Evolutionary conservation across 2,888 invertebrate genomes (phyloP), one percentile per base, ranked within the genome.

Genomic region (Cosmopolites sordidus): DNA sequence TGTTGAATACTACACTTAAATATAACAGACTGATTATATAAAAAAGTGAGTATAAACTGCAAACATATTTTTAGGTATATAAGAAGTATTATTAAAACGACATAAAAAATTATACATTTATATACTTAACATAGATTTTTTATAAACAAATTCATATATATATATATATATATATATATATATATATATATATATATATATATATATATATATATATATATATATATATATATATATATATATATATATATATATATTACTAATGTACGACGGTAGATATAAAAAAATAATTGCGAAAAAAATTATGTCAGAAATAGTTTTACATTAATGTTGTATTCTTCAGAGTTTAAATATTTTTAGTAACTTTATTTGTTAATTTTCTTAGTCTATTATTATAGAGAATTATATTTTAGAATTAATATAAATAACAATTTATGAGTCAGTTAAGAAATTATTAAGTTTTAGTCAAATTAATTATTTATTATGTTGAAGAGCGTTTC

Each of bases 11-110:
- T 22, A 22, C 22, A 22, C 22, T 22, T 27, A 43, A 12, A 30
- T 14, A 27, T 18, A 51, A 41, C 33, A 46, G 51, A 51, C 51
- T 51, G 51, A 51, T 11, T 45, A 29, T 30, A n/a, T 37, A 51
- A 9, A 42, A 49, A 33, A 41, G 18, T n/a, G 45, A 46, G 48
- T 42, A 37, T 40, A 42, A 51, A 51, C 12, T 37, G 46, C 45
- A 46, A 45, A 51, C 45, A 46, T 51, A 51, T 46, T 45, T 51
- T 44, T 11, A 22, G 8, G 22, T 22, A 22, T 22, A 22, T 22
- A 22, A 5, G 3, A 22, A 22, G 22, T 22, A 22, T 22, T 22
- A 22, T 8, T 22, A 5, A 22, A 5, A 8, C 3, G 22, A 22
- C 3, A 22, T 5, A 22, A 5, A 8, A 22, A 22, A 8, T 22